phyloP scores from a whole-genome alignment of 2,888 invertebrate genomes.

The Glyphotaelius pellucidus region DNA sequence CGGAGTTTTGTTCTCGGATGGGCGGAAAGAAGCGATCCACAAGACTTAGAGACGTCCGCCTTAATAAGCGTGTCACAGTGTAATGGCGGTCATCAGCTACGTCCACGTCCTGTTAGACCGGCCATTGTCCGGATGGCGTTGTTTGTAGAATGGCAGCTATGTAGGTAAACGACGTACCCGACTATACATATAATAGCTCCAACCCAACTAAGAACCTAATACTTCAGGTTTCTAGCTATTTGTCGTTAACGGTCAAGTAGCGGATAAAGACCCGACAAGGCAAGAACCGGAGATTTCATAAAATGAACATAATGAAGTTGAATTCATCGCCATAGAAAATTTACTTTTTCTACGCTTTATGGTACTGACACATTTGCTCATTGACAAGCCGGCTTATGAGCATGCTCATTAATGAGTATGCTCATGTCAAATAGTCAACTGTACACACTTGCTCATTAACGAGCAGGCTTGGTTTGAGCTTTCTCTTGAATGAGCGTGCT shows the following conservation, averaged over 20 bases:
- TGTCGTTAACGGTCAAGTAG: background rate
- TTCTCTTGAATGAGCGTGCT: too few relatives aligned
- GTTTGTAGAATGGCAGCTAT: background rate
- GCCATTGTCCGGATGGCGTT: constrained; percentile 27
- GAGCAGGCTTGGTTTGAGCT: too few relatives aligned
- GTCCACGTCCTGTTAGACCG: constrained; percentile 31
- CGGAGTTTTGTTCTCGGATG: background rate
- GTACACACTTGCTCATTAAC: too few relatives aligned
- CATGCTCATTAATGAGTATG: too few relatives aligned
- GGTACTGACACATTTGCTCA: too few relatives aligned
- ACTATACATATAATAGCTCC: background rate
- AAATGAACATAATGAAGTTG: background rate
- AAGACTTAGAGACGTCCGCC: constrained; percentile 35
- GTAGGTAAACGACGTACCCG: background rate
- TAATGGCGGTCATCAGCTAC: constrained; percentile 50
- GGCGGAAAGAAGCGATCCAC: background rate
- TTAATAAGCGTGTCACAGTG: constrained; percentile 45
- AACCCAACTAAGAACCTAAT: background rate
- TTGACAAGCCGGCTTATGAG: too few relatives aligned
- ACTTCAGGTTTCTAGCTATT: constrained; percentile 13
- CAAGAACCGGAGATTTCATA: background rate
- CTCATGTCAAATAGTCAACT: too few relatives aligned
- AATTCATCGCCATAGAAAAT: background rate
- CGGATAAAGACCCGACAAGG: background rate
- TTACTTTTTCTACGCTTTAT: background rate